Evolutionary conservation across 2,888 invertebrate genomes (phyloP).

Genomic region (Thelaira solivaga): DNA sequence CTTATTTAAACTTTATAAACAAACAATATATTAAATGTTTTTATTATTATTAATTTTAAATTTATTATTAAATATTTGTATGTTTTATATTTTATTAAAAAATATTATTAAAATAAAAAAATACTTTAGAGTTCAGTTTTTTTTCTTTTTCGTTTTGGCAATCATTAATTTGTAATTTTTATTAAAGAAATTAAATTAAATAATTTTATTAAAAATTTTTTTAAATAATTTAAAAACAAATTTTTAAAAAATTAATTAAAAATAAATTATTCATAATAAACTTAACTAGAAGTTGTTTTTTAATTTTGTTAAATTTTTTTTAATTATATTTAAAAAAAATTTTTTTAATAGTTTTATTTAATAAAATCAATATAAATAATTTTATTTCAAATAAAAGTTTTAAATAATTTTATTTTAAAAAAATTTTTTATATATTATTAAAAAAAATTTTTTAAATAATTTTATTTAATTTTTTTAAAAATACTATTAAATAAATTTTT

Average conservation of each 20-base stretch:
- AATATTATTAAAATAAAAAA: conserved; percentile 30
- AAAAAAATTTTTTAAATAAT: conserved; percentile 14
- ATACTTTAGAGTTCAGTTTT: conserved; percentile 20
- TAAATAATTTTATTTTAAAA: neutral
- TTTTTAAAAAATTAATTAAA: too few relatives aligned
- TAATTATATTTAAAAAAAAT: neutral
- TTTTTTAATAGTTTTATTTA: conserved; percentile 15
- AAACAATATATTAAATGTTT: conserved; percentile 38
- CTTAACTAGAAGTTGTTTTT: too few relatives aligned
- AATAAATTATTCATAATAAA: too few relatives aligned
- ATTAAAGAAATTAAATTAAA: conserved; percentile 17
- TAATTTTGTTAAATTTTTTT: too few relatives aligned
- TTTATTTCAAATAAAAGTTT: too few relatives aligned
- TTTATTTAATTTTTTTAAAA: neutral
- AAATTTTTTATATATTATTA: conserved; percentile 2
- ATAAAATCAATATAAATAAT: conserved; percentile 20
- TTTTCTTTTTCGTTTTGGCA: neutral
- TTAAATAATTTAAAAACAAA: too few relatives aligned
- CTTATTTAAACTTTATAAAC: conserved; percentile 49
- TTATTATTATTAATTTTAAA: conserved; percentile 46
- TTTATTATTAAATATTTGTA: conserved; percentile 49
- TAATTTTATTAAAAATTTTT: conserved; percentile 6
- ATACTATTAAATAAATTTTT: too few relatives aligned
- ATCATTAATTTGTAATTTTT: conserved; percentile 17
- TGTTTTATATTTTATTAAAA: conserved; percentile 40